A percentile compares a stretch with the other conserved stretches of the same genome.
These are phyloP conservation scores for Plestiodon gilberti DNA, from an alignment of 2,113 vertebrate genomes.

Conservation along the genomic window DNA sequence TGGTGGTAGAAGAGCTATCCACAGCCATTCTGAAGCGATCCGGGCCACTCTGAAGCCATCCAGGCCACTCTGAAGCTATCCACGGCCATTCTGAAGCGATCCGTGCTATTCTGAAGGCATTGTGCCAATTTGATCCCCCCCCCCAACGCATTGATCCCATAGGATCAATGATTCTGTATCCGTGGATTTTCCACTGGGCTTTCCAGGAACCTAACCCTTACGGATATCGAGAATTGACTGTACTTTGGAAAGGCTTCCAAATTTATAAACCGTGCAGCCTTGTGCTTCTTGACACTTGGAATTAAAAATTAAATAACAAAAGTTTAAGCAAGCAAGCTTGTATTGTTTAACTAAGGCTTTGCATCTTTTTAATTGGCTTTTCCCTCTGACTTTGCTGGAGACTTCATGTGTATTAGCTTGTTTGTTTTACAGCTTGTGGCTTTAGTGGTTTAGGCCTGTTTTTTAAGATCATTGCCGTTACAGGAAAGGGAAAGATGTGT, in stretches of 20 bases:
- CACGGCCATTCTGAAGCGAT: no score
- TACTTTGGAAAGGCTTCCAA: background rate
- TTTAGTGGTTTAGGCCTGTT: slow-evolving; percentile 46
- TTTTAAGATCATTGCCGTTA: slow-evolving; percentile 67
- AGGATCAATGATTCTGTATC: no score
- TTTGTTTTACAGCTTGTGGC: slow-evolving; percentile 61
- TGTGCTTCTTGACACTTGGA: slow-evolving; percentile 11
- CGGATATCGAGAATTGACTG: no score
- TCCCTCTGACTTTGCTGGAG: slow-evolving; percentile 47
- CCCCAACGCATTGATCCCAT: no score
- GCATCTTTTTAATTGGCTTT: slow-evolving; percentile 43
- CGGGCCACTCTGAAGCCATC: no score
- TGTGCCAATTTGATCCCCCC: no score
- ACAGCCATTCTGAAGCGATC: no score
- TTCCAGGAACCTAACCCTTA: no score
- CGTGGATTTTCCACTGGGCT: no score
- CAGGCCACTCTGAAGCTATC: no score
- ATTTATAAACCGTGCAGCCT: background rate
- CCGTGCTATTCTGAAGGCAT: no score
- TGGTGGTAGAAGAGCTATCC: no score
- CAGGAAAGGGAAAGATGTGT: slow-evolving; percentile 61
- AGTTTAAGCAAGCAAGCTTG: background rate
- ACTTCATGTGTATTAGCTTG: slow-evolving; percentile 61
- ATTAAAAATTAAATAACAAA: slow-evolving; percentile 13
- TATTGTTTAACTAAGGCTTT: slow-evolving; percentile 19